A percentile compares a stretch with the other conserved stretches of the same genome.
Conservation (phyloP, 2,113 vertebrate species). For the Edolisoma coerulescens region DNA sequence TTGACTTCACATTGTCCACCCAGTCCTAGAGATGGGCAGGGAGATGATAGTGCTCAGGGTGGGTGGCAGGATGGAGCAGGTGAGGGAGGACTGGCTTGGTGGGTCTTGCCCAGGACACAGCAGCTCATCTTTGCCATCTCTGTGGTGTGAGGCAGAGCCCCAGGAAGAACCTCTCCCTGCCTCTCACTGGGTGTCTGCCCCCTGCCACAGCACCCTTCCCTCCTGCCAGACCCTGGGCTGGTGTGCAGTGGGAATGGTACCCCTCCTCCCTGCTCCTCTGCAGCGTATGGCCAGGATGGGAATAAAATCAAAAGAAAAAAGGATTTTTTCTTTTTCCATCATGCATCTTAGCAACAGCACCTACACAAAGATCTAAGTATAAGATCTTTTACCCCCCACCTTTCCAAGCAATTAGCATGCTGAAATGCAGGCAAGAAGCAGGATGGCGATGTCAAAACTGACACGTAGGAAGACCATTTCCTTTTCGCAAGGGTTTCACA, state of each 20-base stretch:
- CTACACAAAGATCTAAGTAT: slow-evolving; percentile 44
- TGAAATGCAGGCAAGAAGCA: slow-evolving; percentile 13
- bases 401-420: slow-evolving; percentile 49
- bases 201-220: background rate
- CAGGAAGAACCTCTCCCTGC: background rate
- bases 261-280: background rate
- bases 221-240: fast-evolving
- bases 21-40: background rate
- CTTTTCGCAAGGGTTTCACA: background rate
- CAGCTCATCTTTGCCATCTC: background rate
- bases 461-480: slow-evolving; percentile 12
- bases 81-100: fast-evolving
- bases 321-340: background rate
- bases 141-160: background rate
- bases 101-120: background rate
- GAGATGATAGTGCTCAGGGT: fast-evolving
- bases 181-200: fast-evolving
- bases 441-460: slow-evolving; percentile 27
- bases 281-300: background rate
- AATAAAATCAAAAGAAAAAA: background rate
- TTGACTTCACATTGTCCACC: background rate
- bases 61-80: background rate
- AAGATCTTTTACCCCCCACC: slow-evolving; percentile 18
- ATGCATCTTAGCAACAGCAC: slow-evolving; percentile 50
- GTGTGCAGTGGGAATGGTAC: fast-evolving